A percentile compares a stretch with the other conserved stretches of the same genome.
These are phyloP conservation scores for Dicyrtoma fusca DNA, from an alignment of 2,888 invertebrate species.

Conservation along the genomic window DNA sequence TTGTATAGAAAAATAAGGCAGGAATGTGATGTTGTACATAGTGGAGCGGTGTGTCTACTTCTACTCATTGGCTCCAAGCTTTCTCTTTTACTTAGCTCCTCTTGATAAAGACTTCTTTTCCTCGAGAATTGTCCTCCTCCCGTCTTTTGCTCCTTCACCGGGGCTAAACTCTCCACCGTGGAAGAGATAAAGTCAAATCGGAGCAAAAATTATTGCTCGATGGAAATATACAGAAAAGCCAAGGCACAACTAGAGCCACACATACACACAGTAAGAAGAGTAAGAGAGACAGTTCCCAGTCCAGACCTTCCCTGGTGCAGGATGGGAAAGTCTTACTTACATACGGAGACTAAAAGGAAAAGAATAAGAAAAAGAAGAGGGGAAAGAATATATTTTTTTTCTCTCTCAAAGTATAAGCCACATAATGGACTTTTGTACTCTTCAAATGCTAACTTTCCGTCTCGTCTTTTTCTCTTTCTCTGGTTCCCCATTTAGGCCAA, in stretches of 20 bases:
- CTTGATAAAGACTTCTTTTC: slow-evolving; percentile 28
- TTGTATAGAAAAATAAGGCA: slow-evolving; percentile 9
- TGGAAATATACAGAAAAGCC: slow-evolving; percentile 40
- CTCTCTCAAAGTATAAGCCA: not conserved
- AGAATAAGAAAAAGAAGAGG: slow-evolving; percentile 1
- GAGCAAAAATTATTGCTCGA: slow-evolving; percentile 56
- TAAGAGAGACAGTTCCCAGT: not conserved
- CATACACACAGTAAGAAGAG: not conserved
- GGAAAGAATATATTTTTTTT: too few species aligned
- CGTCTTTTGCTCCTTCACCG: slow-evolving; percentile 27
- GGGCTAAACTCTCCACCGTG: slow-evolving; percentile 37
- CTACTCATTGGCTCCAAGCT: slow-evolving; percentile 17
- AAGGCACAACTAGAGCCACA: not conserved
- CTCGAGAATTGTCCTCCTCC: slow-evolving; percentile 21
- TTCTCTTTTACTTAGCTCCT: slow-evolving; percentile 11
- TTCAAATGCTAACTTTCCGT: slow-evolving; percentile 28
- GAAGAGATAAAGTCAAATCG: slow-evolving; percentile 57
- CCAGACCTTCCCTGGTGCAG: too few species aligned
- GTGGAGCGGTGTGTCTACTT: not conserved
- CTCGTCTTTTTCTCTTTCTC: slow-evolving; percentile 12
- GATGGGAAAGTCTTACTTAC: too few species aligned
- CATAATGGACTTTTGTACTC: slow-evolving; percentile 37
- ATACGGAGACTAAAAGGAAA: slow-evolving; percentile 8
- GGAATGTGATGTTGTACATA: not conserved
- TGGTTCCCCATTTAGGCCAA: not conserved